Evolutionary conservation across 2,888 invertebrate species (phyloP), one percentile per base, ranked within the genome.

Genomic region (Anthophora plumipes): DNA sequence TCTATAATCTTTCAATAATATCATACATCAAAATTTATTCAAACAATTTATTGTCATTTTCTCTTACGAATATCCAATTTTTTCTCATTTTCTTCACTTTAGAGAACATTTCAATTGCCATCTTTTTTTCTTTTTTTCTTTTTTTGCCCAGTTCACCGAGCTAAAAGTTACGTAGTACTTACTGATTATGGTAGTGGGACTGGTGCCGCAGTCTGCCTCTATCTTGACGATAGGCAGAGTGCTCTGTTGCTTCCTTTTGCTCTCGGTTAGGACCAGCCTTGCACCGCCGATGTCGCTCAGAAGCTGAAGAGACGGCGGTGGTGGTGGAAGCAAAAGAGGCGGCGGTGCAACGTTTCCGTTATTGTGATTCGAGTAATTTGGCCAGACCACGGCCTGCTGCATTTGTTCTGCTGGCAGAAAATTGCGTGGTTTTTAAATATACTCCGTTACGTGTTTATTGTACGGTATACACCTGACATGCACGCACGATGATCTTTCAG

Each of bases 371-470:
- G 94, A 94, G 91, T 96, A 95, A 89, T 96, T 96, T 52, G 96
- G 96, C 96, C 96, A 97, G 25, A 97, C 95, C 59, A 97, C 96
- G 0, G 96, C 95, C 92, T 96, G 96, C 84, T 96, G 96, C 83
- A 96, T 94, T 90, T 96, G 96, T 90, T 95, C 95, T 94, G 94
- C 79, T 92, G 67, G 54, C 79, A 43, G 37, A 57, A 17, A 63
- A 74, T 80, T 60, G 31, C 25, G n/a, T 54, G 1, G 39, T 63
- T 68, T 54, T 17, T 7, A 50, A 9, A 46, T 9, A n/a, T 39
- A 60, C 14, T n/a, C 17, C 39, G n/a, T 11, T n/a, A n/a, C 8
- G 7, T 5, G n/a, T 48, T n/a, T 8, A n/a, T n/a, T 48, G 22
- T 7, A 22, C 20, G 11, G 20, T n/a, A 7, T 1, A n/a, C n/a